Conservation (phyloP, 2,888 invertebrate species). For the Mactromeris polynyma region DNA sequence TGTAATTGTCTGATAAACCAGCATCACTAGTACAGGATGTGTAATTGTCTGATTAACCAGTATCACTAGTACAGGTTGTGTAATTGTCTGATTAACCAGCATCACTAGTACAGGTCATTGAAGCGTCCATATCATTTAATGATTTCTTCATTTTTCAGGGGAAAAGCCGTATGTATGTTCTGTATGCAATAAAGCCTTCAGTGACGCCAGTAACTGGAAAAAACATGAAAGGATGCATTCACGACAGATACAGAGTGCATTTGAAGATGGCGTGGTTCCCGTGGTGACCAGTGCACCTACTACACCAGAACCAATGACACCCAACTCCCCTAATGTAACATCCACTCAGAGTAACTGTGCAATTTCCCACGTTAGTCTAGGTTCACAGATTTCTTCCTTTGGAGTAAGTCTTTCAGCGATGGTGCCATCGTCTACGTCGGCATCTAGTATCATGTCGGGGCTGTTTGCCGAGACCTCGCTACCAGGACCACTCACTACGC, state of each 20-base stretch:
- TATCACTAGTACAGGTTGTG: too few relatives aligned
- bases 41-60: too few relatives aligned
- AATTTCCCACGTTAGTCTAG: constrained; percentile 36
- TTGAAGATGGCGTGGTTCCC: constrained; percentile 63
- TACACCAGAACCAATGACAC: constrained; percentile 62
- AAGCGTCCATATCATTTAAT: too few relatives aligned
- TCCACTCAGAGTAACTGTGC: constrained; percentile 15
- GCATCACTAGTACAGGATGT: too few relatives aligned
- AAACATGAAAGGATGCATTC: constrained; percentile 84
- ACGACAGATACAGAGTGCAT: constrained; percentile 65
- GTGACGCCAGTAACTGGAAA: constrained; percentile 84
- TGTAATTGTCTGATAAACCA: too few relatives aligned
- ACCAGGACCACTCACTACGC: not conserved
- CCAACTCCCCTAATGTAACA: constrained; percentile 41
- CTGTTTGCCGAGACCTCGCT: constrained; percentile 40
- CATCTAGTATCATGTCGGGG: constrained; percentile 20
- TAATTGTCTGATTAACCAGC: too few relatives aligned
- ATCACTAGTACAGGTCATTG: too few relatives aligned
- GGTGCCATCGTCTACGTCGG: constrained; percentile 40
- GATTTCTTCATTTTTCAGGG: not conserved
- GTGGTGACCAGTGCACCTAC: constrained; percentile 61
- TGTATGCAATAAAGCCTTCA: constrained; percentile 83
- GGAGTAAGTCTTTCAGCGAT: constrained; percentile 52
- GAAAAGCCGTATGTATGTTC: constrained; percentile 83
- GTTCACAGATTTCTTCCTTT: constrained; percentile 55